phyloP scores from a whole-genome alignment of 2,888 invertebrate species.

The Heteropelma amictum region DNA sequence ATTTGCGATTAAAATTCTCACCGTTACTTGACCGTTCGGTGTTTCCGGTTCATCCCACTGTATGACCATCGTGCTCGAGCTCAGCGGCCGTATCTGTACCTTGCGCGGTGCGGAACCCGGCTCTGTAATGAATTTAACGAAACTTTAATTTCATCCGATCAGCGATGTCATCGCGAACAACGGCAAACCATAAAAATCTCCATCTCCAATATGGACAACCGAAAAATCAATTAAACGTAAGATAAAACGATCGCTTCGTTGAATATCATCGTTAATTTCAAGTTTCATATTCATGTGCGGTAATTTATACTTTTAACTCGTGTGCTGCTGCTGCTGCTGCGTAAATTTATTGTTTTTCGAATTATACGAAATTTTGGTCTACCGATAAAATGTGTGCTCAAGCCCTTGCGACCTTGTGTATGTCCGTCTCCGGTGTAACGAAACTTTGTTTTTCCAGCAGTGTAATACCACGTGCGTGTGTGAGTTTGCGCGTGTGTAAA shows the following conservation, averaged over 20 bases:
- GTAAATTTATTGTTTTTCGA: not conserved
- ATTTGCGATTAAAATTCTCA: too few relatives aligned
- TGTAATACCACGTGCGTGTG: not conserved
- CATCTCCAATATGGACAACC: too few relatives aligned
- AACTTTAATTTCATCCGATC: too few relatives aligned
- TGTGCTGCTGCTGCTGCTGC: too few relatives aligned
- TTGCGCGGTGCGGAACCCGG: conserved; percentile 97
- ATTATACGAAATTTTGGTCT: not conserved
- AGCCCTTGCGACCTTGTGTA: too few relatives aligned
- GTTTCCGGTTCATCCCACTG: conserved; percentile 99
- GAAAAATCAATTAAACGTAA: too few relatives aligned
- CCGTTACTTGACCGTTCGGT: conserved; percentile 98
- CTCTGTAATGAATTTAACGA: conserved; percentile 86
- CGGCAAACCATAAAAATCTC: too few relatives aligned
- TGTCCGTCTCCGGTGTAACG: too few relatives aligned
- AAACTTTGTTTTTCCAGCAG: not conserved
- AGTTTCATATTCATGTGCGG: too few relatives aligned
- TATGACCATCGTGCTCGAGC: conserved; percentile 97
- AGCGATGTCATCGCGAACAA: too few relatives aligned
- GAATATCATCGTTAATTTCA: too few relatives aligned
- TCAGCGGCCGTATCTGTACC: conserved; percentile 95
- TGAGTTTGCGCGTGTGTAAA: not conserved
- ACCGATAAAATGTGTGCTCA: not conserved
- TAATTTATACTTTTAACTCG: not conserved
- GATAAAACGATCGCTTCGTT: too few relatives aligned